Evolutionary conservation across 2,888 invertebrate species (phyloP).

Genomic region (Acanthosoma haemorrhoidale): DNA sequence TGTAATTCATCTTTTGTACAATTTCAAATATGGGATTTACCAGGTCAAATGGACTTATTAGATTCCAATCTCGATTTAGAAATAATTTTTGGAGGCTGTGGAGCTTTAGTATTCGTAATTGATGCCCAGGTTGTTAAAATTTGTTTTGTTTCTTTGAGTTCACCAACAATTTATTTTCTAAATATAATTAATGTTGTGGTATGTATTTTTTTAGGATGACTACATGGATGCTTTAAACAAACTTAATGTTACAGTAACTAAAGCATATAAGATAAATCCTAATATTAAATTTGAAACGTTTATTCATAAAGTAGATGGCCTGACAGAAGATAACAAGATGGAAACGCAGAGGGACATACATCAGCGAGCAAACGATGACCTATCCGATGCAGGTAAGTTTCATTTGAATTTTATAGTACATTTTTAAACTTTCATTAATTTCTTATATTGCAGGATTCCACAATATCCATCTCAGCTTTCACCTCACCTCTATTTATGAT

Average conservation of each 20-base stretch:
- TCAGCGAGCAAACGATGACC: conserved; percentile 90
- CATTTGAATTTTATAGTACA: background rate
- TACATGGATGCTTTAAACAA: conserved; percentile 92
- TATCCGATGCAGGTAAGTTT: conserved; percentile 69
- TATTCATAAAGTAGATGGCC: conserved; percentile 98
- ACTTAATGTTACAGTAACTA: conserved; percentile 86
- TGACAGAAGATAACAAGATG: conserved; percentile 98
- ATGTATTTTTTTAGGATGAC: conserved; percentile 64
- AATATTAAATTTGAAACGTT: conserved; percentile 97
- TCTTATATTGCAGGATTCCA: conserved; percentile 54
- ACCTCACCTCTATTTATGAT: conserved; percentile 97
- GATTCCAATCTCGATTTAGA: conserved; percentile 94
- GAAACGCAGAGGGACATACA: conserved; percentile 98
- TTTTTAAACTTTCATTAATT: background rate
- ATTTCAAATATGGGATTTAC: conserved; percentile 99
- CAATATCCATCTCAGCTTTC: conserved; percentile 87
- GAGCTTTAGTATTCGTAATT: conserved; percentile 96
- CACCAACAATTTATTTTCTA: background rate
- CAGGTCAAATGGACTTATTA: conserved; percentile 97
- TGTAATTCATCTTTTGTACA: conserved; percentile 97
- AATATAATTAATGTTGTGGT: background rate
- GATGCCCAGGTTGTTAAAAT: conserved; percentile 75
- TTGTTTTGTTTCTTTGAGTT: background rate
- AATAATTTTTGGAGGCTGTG: conserved; percentile 93
- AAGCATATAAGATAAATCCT: conserved; percentile 92